Evolutionary conservation across 2,113 vertebrate species (phyloP).

Genomic region (human): GRCh38 chr5:71099501-71100000

Average conservation of each 20-base stretch:
- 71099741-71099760: too few species aligned
- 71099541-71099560: neutral
- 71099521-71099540: neutral
- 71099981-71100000: too few species aligned
- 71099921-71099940: neutral
- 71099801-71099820: neutral
- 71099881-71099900: neutral
- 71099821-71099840: neutral
- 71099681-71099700: neutral
- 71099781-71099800: neutral
- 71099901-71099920: neutral
- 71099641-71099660: neutral
- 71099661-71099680: neutral
- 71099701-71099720: neutral
- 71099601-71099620: neutral
- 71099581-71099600: neutral
- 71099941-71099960: neutral
- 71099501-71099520: neutral
- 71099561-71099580: neutral
- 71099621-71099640: neutral
- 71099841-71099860: neutral
- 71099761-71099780: neutral
- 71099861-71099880: neutral
- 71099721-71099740: neutral
- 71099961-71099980: too few species aligned